These are phyloP conservation scores for Danio albolineatus DNA, from an alignment of 2,797 vertebrate species.

Conservation along the genomic window DNA sequence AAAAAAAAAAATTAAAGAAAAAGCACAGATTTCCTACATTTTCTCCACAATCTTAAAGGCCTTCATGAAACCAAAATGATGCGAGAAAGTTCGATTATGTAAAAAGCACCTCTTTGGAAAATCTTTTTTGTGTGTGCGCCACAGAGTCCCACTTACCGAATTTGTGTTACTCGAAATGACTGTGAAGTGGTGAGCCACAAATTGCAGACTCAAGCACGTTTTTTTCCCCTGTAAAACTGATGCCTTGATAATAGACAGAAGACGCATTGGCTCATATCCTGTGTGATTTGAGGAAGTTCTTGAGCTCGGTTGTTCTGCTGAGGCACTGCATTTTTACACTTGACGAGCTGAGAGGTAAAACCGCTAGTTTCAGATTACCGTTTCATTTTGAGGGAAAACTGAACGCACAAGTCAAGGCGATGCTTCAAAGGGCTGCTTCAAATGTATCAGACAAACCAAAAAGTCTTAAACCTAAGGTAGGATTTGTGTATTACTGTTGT, in stretches of 20 bases:
- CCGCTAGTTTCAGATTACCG: constrained; percentile 1
- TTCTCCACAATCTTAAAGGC: background rate
- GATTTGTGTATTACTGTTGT: constrained; percentile 47
- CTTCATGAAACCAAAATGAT: background rate
- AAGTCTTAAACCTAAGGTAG: constrained; percentile 91
- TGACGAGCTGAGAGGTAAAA: constrained; percentile 56
- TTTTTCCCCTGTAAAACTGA: constrained; percentile 72
- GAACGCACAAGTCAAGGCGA: constrained; percentile 59
- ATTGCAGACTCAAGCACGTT: constrained; percentile 72
- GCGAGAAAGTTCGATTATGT: background rate
- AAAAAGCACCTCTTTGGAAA: constrained; percentile 23
- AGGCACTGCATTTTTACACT: constrained; percentile 58
- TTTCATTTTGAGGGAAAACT: constrained; percentile 47
- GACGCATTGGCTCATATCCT: constrained; percentile 80
- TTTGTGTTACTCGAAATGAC: constrained; percentile 71
- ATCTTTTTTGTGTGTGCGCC: constrained; percentile 2
- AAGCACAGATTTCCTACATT: no score
- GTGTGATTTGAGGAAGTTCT: constrained; percentile 77
- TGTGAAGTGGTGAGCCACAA: constrained; percentile 65
- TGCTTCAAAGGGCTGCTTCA: constrained; percentile 93
- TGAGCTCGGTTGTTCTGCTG: constrained; percentile 54
- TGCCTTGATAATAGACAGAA: constrained; percentile 63
- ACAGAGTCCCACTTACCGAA: background rate
- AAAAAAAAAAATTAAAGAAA: no score
- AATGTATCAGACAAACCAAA: constrained; percentile 92